Base-by-base conservation (phyloP, 2,797 vertebrate species). In the Sebastes minor region DNA sequence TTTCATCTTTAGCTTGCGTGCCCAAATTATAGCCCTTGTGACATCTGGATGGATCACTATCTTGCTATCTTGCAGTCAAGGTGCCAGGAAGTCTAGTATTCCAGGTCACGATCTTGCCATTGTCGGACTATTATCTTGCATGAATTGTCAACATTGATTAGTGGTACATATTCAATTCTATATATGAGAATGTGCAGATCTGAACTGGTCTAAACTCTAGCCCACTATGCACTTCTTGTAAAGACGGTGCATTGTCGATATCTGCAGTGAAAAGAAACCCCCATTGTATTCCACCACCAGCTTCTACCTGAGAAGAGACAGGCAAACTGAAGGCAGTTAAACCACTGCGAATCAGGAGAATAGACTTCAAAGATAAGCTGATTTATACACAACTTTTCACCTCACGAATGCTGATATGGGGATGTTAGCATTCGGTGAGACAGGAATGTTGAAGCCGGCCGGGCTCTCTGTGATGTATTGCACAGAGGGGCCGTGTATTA, bases 311-410 rank as follows among this genome's bases (percentile, higher is more conserved):
- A 64, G 32, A 12, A 63, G 83, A 86, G 59, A 74, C 68, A 1
- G 68, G 22, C 5, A 0, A 62, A 80, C 71, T 73, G 3, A 8
- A 74, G 53, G 71, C 78, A 71, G 75, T 71, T 86, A 83, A 91
- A 82, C 60, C 46, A 30, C 71, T 22, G 68, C 76, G 84, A 90
- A 89, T 81, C 80, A 76, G 80, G 67, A 87, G 84, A 85, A 81
- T 52, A 88, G 62, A 80, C 89, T 91, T 92, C 89, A 93, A 92
- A 93, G 89, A 91, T 86, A 27, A 92, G 81, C 82, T 88, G 80
- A 91, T 91, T 89, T 86, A 88, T 80, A 85, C 84, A 83, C 71
- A 86, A 55, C 74, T 84, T 86, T 81, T 83, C 79, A 82, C 83
- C 82, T 81, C 70, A 74, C 61, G 74, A 91, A 84, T 88, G 85